Evolutionary conservation across 2,797 vertebrate species (phyloP), one percentile per base, ranked within the genome.

Genomic region (Bradypodion ventrale): DNA sequence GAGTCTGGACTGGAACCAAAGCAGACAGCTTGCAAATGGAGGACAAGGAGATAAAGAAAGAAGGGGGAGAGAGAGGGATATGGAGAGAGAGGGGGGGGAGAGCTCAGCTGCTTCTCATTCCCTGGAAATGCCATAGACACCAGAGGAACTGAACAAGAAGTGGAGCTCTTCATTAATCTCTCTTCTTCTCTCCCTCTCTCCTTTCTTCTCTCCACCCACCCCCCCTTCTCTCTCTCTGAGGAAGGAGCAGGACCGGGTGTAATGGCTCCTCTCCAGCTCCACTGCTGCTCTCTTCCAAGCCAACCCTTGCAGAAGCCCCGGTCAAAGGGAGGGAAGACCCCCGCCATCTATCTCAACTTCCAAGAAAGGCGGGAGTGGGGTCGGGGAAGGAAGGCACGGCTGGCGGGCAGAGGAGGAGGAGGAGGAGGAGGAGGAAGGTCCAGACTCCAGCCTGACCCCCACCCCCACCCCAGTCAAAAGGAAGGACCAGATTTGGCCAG

Each of bases 1-100:
- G 95, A 96, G 97, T 96, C 96, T 97, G 97, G 95, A 96, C 95
- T 95, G 95, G 97, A 97, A 97, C 97, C 97, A 97, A 97, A 95
- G 96, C 97, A 97, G 97, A 97, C 97, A 97, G 97, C 95, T 96
- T 96, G 96, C 96, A 98, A 99, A 98, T 98, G 97, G 97, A 98
- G 98, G 97, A 97, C 97, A 96, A 94, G 92, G 94, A 96, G 94
- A 96, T 95, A 96, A 96, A 96, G 95, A 95, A 96, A 96, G 93
- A 92, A 91, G 96, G 94, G 44, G 93, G 93, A 93, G 94, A 95
- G 94, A 90, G 87, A 84, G 86, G 84, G 73, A 89, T 66, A 83
- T 2, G 59, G 62, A 27, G 56, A 87, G 87, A 86, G 85, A 92
- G 89, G 91, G 87, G 80, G 89, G 77, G 88, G 93, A n/a, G 89